Evolutionary conservation across 2,888 invertebrate species (phyloP).

Genomic region (Cephus spinipes): DNA sequence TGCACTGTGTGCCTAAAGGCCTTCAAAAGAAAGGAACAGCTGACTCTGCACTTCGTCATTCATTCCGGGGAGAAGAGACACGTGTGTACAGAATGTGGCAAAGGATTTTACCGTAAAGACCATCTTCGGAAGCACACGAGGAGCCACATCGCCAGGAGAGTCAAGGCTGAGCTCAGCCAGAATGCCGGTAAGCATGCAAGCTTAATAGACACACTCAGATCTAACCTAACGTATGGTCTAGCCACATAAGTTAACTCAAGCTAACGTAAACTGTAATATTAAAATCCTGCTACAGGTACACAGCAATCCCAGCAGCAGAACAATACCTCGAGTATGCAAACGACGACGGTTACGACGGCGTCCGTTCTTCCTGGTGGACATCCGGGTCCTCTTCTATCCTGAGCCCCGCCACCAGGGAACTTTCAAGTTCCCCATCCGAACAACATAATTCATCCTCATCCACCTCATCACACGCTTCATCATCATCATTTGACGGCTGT

Average conservation of each 20-base stretch:
- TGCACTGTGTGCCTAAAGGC: slow-evolving; percentile 90
- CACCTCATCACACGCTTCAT: slow-evolving; percentile 52
- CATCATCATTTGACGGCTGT: slow-evolving; percentile 59
- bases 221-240: no score
- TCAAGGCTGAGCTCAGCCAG: slow-evolving; percentile 86
- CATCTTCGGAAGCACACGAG: slow-evolving; percentile 87
- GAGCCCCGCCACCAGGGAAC: slow-evolving; percentile 68
- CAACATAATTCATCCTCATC: slow-evolving; percentile 60
- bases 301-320: slow-evolving; percentile 63
- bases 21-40: slow-evolving; percentile 89
- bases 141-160: slow-evolving; percentile 85
- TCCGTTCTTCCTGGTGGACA: slow-evolving; percentile 63
- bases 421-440: slow-evolving; percentile 65
- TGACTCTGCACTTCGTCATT: slow-evolving; percentile 89
- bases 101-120: slow-evolving; percentile 90
- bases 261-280: no score
- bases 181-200: slow-evolving; percentile 67
- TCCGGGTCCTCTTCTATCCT: slow-evolving; percentile 65
- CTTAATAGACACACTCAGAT: no score
- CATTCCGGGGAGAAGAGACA: slow-evolving; percentile 91
- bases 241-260: no score
- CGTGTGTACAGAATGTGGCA: slow-evolving; percentile 88
- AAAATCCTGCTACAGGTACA: slow-evolving; percentile 36
- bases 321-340: slow-evolving; percentile 61
- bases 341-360: slow-evolving; percentile 54